phyloP scores from a whole-genome alignment of 2,797 vertebrate species.

The Gouania willdenowi region DNA sequence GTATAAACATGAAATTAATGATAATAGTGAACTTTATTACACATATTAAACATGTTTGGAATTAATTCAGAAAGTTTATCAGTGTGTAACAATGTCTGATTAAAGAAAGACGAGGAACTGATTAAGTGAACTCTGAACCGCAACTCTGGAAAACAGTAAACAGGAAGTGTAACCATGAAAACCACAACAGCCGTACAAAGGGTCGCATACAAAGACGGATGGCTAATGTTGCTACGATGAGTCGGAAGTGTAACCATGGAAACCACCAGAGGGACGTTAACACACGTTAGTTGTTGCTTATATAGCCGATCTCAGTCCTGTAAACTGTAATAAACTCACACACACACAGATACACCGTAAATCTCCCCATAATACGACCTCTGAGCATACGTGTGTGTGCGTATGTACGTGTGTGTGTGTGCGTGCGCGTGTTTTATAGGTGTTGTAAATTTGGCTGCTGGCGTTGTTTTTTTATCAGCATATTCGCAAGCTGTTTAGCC shows the following conservation, averaged over 20 bases:
- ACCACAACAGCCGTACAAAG: not conserved
- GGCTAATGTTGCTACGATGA: too few species aligned
- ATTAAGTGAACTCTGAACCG: too few species aligned
- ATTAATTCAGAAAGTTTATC: too few species aligned
- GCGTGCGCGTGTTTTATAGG: conserved; percentile 62
- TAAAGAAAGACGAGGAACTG: too few species aligned
- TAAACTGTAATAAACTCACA: conserved; percentile 73
- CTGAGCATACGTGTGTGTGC: conserved; percentile 53
- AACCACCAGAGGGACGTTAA: not conserved
- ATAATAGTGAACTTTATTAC: too few species aligned
- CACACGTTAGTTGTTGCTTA: conserved; percentile 59
- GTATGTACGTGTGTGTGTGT: conserved; percentile 15
- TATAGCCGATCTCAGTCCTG: conserved; percentile 64
- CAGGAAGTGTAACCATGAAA: not conserved
- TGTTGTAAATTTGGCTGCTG: conserved; percentile 74
- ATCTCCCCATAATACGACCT: conserved; percentile 68
- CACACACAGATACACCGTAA: conserved; percentile 62
- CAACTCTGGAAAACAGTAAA: too few species aligned
- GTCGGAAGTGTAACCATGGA: not conserved
- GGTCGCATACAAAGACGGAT: too few species aligned
- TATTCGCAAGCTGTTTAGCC: conserved; percentile 77
- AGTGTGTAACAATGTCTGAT: too few species aligned
- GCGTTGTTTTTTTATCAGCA: conserved; percentile 78
- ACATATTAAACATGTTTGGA: too few species aligned
- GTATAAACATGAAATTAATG: too few species aligned